Evolutionary conservation across 2,797 vertebrate species (phyloP).

Genomic region (Ctenopoma multispine): DNA sequence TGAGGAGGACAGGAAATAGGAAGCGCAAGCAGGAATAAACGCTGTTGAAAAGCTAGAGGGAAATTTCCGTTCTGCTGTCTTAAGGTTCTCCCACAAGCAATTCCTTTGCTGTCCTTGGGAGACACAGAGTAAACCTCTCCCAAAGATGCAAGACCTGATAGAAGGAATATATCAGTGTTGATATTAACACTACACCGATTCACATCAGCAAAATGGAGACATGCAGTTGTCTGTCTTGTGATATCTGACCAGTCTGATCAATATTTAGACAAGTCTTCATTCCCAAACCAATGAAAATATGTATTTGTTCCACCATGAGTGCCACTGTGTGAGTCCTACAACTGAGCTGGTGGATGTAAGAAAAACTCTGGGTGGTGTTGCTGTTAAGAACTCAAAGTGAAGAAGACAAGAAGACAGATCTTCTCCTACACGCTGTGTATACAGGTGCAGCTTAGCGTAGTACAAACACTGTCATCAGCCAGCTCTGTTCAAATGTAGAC

Average conservation of each 20-base stretch:
- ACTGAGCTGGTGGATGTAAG: neutral
- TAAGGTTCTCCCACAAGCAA: slow-evolving; percentile 53
- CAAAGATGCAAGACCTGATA: slow-evolving; percentile 17
- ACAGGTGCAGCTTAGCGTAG: neutral
- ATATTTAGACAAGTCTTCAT: neutral
- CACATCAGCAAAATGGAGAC: slow-evolving; percentile 13
- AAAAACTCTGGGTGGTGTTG: neutral
- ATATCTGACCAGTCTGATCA: neutral
- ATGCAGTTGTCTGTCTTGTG: slow-evolving; percentile 14
- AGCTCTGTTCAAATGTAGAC: neutral
- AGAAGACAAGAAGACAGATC: too few species aligned
- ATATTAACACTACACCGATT: slow-evolving; percentile 33
- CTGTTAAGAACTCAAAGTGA: neutral
- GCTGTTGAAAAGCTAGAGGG: slow-evolving; percentile 70
- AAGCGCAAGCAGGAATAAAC: slow-evolving; percentile 81
- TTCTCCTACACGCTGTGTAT: too few species aligned
- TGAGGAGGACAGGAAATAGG: slow-evolving; percentile 81
- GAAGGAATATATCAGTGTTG: slow-evolving; percentile 10
- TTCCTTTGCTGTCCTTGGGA: slow-evolving; percentile 57
- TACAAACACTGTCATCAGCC: neutral
- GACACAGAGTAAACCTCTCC: slow-evolving; percentile 15
- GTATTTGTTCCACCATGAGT: too few species aligned
- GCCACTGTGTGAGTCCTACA: too few species aligned
- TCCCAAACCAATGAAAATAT: too few species aligned
- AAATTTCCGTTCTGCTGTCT: slow-evolving; percentile 69